These are phyloP conservation scores for Heliconius sara DNA, from an alignment of 2,888 invertebrate species.

Conservation along the genomic window DNA sequence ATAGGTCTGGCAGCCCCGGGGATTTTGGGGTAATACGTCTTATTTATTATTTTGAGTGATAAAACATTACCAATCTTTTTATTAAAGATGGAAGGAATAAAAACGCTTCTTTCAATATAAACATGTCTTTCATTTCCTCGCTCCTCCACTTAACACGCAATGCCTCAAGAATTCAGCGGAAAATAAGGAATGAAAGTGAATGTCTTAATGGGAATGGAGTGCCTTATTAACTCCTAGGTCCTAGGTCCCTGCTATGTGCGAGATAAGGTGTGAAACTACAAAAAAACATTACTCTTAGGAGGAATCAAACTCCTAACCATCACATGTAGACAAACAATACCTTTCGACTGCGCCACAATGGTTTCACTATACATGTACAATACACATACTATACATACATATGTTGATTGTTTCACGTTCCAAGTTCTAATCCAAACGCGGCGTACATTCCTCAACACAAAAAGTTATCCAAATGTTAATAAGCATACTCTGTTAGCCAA, in stretches of 20 bases:
- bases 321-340: neutral
- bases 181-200: too few species aligned
- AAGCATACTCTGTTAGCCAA: slow-evolving; percentile 25
- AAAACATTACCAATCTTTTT: too few species aligned
- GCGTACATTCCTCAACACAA: slow-evolving; percentile 17
- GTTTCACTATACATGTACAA: neutral
- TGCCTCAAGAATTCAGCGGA: too few species aligned
- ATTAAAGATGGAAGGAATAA: too few species aligned
- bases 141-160: too few species aligned
- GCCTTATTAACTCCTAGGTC: too few species aligned
- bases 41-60: too few species aligned
- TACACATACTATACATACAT: neutral
- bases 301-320: neutral
- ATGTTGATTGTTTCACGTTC: neutral
- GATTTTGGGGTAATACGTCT: too few species aligned
- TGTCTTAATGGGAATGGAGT: too few species aligned
- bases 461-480: slow-evolving; percentile 22
- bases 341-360: neutral
- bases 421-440: slow-evolving; percentile 19
- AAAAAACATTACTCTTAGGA: neutral
- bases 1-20: too few species aligned
- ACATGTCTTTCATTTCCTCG: too few species aligned
- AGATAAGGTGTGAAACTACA: neutral
- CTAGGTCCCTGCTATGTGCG: neutral
- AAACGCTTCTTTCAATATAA: too few species aligned